Percentiles rank a stretch among this genome's conserved stretches.
These are phyloP conservation scores for Sitta carolinensis DNA, from an alignment of 2,797 vertebrate genomes.

Conservation along the genomic window DNA sequence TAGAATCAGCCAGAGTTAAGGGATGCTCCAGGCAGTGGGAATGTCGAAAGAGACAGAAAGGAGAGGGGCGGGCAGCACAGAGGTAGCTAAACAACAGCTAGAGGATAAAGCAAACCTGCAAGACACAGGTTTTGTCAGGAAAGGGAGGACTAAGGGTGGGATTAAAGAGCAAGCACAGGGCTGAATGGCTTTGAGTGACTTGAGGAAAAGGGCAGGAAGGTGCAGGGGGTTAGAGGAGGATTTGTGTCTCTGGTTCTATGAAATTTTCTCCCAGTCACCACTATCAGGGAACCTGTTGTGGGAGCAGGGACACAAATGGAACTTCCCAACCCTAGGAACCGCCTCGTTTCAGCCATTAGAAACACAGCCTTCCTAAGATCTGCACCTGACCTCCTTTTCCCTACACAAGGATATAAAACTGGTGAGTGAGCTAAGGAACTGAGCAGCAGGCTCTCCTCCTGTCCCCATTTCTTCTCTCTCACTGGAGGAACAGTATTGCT, in stretches of 20 bases:
- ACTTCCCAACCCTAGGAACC: neutral
- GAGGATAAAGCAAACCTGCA: neutral
- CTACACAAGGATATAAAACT: fast-evolving
- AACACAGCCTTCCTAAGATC: neutral
- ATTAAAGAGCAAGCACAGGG: neutral
- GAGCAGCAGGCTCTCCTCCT: neutral
- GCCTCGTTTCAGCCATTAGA: neutral
- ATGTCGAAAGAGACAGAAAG: neutral
- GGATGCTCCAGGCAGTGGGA: neutral
- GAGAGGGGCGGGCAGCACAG: neutral
- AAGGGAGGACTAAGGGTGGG: neutral
- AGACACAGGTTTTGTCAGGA: neutral
- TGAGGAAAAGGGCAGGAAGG: neutral
- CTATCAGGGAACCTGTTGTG: fast-evolving
- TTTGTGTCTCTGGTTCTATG: neutral
- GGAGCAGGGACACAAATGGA: neutral
- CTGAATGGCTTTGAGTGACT: neutral
- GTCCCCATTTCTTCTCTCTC: neutral
- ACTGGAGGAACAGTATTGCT: fast-evolving
- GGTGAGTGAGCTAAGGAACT: fast-evolving
- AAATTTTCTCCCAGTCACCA: neutral
- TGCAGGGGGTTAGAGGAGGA: neutral
- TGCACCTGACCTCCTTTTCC: neutral
- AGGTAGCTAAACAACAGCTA: neutral
- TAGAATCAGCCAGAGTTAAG: neutral